Evolutionary conservation across 2,113 vertebrate species (phyloP), one percentile per base, ranked within the genome.

Genomic region (Syngnathoides biaculeatus): DNA sequence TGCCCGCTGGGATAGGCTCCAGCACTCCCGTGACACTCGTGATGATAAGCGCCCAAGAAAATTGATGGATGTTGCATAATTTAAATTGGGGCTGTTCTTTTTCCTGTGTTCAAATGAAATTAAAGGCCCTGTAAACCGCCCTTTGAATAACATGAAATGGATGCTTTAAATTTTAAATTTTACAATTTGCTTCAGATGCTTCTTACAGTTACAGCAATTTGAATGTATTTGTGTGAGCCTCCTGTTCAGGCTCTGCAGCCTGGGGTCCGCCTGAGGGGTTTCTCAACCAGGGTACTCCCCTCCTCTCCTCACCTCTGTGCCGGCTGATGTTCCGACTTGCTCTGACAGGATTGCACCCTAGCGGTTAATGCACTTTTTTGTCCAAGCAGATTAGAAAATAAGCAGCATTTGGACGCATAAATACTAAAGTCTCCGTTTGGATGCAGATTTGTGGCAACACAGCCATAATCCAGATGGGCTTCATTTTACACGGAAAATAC

Each of bases 351-450:
- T 92, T 87, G 90, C 82, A 61, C 68, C 38, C 86, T 80, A 66
- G 79, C 82, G 64, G 82, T 77, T 88, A 87, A 89, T 90, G 84
- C 83, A 83, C 88, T 89, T 90, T 85, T 81, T 79, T 90, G 88
- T 88, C 83, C 69, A 81, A 80, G 86, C 86, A 89, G 89, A 92
- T 89, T 57, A 88, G 86, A 91, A 88, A 88, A 87, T 87, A 88
- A 90, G 79, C 80, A 89, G 82, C 59, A 84, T 89, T 91, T 90
- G 82, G 75, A 79, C 79, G 80, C 83, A 89, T 89, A 88, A 85
- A 91, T 91, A 89, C 90, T 90, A 89, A 77, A 88, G 88, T 86
- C 80, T 70, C 80, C 80, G 85, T 92, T 92, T 91, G 83, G 81
- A 89, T 90, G 90, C 87, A 91, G 89, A 92, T 91, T 78, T 19